phyloP scores from a whole-genome alignment of 2,888 invertebrate genomes.

The Cheilosia grossa region DNA sequence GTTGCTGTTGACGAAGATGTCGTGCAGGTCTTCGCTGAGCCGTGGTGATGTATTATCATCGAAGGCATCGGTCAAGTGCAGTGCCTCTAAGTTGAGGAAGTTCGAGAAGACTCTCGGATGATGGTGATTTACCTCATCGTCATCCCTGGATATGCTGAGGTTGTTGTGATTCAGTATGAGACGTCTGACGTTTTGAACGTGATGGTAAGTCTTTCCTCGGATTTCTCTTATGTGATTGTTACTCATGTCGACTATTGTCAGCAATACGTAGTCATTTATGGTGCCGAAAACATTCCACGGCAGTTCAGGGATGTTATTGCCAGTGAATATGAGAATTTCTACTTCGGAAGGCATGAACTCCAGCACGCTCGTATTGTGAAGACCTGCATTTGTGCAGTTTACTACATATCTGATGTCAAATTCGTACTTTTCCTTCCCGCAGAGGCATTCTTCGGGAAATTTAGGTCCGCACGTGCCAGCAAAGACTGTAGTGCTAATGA shows the following conservation, averaged over 20 bases:
- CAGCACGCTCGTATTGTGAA: slow-evolving; percentile 86
- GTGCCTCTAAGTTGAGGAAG: slow-evolving; percentile 87
- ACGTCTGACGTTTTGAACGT: slow-evolving; percentile 87
- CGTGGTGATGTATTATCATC: slow-evolving; percentile 86
- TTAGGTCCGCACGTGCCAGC: slow-evolving; percentile 82
- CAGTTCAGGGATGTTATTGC: slow-evolving; percentile 87
- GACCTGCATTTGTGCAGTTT: slow-evolving; percentile 88
- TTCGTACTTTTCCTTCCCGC: slow-evolving; percentile 85
- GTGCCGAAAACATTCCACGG: slow-evolving; percentile 90
- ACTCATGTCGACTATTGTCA: slow-evolving; percentile 89
- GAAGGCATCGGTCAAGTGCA: slow-evolving; percentile 90
- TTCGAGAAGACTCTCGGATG: slow-evolving; percentile 89
- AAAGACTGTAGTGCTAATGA: slow-evolving; percentile 55
- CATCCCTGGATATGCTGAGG: slow-evolving; percentile 85
- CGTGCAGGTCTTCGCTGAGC: slow-evolving; percentile 87
- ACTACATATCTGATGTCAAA: slow-evolving; percentile 85
- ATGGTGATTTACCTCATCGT: slow-evolving; percentile 85
- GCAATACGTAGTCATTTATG: slow-evolving; percentile 84
- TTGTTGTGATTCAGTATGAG: slow-evolving; percentile 89
- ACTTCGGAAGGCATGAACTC: slow-evolving; percentile 87
- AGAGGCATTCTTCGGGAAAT: slow-evolving; percentile 84
- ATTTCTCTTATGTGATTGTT: slow-evolving; percentile 89
- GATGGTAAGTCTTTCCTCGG: slow-evolving; percentile 89
- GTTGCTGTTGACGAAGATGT: slow-evolving; percentile 88
- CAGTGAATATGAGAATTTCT: slow-evolving; percentile 88